Evolutionary conservation across 2,113 vertebrate species (phyloP).

Genomic region (Leiothrix lutea): DNA sequence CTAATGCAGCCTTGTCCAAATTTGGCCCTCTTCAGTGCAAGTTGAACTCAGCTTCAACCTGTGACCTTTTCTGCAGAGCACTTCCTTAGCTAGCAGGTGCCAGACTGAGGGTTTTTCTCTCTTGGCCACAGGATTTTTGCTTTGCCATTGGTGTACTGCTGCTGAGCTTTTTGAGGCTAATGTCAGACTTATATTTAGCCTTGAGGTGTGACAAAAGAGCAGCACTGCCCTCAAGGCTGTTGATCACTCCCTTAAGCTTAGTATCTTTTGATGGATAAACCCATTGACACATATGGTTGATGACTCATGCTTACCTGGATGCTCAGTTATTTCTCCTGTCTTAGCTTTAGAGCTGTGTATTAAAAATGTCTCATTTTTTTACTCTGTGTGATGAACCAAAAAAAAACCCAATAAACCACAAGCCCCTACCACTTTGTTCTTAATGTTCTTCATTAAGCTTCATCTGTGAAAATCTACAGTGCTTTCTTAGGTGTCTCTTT

Average conservation of each 20-base stretch:
- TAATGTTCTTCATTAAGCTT: neutral
- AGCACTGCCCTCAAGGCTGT: neutral
- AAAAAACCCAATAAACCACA: too few relatives aligned
- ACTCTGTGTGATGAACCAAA: neutral
- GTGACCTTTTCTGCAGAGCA: neutral
- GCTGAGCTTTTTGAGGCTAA: neutral
- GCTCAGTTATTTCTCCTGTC: neutral
- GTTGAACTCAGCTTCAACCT: rapidly evolving
- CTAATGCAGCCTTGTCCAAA: neutral
- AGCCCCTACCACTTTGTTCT: neutral
- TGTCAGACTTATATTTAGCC: neutral
- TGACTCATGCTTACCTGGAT: neutral
- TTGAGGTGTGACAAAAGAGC: neutral
- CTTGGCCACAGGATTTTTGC: neutral
- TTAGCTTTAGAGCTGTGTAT: neutral
- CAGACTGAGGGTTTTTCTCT: neutral
- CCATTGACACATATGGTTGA: neutral
- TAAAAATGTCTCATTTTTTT: neutral
- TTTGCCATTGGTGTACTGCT: neutral
- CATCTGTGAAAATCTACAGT: neutral
- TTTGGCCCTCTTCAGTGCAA: neutral
- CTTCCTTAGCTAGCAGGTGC: rapidly evolving
- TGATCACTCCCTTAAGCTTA: neutral
- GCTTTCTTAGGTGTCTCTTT: neutral
- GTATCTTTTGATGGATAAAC: neutral